Evolutionary conservation across 2,888 invertebrate species (phyloP).

Genomic region (Apotomis capreana): DNA sequence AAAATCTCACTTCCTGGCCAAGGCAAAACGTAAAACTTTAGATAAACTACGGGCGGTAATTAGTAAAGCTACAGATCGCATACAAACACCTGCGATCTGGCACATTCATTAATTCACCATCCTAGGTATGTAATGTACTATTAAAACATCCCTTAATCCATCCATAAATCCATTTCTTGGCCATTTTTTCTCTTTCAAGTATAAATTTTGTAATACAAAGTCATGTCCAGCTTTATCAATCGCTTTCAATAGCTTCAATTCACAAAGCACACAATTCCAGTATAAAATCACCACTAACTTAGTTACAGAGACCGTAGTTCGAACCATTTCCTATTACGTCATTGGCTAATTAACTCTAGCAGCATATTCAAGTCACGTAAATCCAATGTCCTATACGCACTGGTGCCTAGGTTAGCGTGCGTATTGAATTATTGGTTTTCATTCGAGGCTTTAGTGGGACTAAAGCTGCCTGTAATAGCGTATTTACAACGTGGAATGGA

Average conservation of each 20-base stretch:
- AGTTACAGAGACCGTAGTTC: conserved; percentile 16
- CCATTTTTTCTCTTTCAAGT: too few relatives aligned
- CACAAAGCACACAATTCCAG: conserved; percentile 4
- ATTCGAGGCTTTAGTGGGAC: conserved; percentile 31
- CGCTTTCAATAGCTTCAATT: background rate
- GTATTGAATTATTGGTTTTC: conserved; percentile 60
- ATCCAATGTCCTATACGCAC: conserved; percentile 57
- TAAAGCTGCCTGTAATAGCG: conserved; percentile 35
- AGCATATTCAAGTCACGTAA: conserved; percentile 63
- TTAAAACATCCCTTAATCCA: too few relatives aligned
- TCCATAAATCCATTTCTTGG: too few relatives aligned
- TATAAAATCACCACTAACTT: conserved; percentile 9
- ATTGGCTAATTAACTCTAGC: conserved; percentile 56
- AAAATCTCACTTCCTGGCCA: too few relatives aligned
- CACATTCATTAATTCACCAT: too few relatives aligned
- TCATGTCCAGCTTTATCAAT: too few relatives aligned
- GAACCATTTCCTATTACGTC: conserved; percentile 42
- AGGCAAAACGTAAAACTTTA: too few relatives aligned
- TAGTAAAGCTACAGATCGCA: too few relatives aligned
- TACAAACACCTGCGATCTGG: too few relatives aligned
- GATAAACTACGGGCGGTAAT: too few relatives aligned
- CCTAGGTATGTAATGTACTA: too few relatives aligned
- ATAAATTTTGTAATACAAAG: too few relatives aligned
- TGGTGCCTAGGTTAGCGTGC: conserved; percentile 49
- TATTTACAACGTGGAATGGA: conserved; percentile 20